Conservation (phyloP, 2,113 vertebrate genomes). For the Solea senegalensis region DNA sequence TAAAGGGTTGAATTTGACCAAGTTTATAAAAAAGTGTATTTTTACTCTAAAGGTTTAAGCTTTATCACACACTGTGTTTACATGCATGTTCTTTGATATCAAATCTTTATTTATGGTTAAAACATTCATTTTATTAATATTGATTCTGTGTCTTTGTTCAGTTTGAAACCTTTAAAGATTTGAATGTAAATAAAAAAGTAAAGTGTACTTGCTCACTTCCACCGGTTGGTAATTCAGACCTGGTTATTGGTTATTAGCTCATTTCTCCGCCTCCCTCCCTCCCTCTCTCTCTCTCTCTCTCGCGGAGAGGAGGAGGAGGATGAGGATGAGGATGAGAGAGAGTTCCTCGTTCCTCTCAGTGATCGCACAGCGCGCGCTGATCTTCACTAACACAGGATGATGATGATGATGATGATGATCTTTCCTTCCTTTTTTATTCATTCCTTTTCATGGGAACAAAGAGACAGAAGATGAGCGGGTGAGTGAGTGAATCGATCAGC, state of each 20-base stretch:
- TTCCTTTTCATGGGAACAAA: constrained; percentile 13
- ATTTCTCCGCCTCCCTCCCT: constrained; percentile 3
- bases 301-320: constrained; percentile 69
- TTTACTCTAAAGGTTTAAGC: too few relatives aligned
- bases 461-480: constrained; percentile 36
- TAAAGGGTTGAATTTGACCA: too few relatives aligned
- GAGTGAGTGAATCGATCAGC: constrained; percentile 41
- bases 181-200: too few relatives aligned
- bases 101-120: too few relatives aligned
- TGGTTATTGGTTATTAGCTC: not conserved
- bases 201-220: not conserved
- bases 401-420: too few relatives aligned
- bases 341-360: constrained; percentile 33
- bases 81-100: too few relatives aligned
- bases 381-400: too few relatives aligned
- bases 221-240: not conserved
- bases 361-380: not conserved
- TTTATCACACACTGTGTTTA: too few relatives aligned
- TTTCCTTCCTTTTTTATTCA: not conserved
- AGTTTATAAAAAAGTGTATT: too few relatives aligned
- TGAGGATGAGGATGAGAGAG: constrained; percentile 62
- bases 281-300: constrained; percentile 27
- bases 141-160: too few relatives aligned
- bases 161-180: too few relatives aligned
- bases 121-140: too few relatives aligned